Conservation (phyloP, 1,140 invertebrate species). For the Galendromus occidentalis region DNA sequence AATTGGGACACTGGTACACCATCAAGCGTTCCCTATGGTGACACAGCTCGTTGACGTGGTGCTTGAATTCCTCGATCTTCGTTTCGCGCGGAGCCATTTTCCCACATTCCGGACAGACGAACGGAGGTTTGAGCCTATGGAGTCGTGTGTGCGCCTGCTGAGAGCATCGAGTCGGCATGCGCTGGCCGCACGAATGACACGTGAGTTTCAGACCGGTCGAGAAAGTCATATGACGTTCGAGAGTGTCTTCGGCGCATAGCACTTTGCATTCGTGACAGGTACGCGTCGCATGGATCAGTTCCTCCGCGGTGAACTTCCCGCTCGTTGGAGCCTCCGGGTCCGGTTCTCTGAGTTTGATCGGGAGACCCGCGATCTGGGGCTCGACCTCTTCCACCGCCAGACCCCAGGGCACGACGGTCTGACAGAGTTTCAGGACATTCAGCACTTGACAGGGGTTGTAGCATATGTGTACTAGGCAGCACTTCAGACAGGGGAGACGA, state of each 20-base stretch:
- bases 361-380: neutral
- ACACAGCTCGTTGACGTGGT: neutral
- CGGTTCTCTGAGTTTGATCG: neutral
- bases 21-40: neutral
- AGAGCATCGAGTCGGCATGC: neutral
- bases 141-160: neutral
- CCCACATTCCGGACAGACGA: slow-evolving; percentile 5
- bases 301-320: slow-evolving; percentile 6
- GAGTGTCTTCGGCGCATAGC: neutral
- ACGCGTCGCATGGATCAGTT: neutral
- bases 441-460: slow-evolving; percentile 9
- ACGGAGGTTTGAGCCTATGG: neutral
- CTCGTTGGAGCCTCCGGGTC: neutral
- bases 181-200: neutral
- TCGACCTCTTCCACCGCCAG: neutral
- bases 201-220: slow-evolving; percentile 6
- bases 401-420: neutral
- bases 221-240: neutral
- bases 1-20: slow-evolving; percentile 1
- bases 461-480: neutral
- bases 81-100: slow-evolving; percentile 9
- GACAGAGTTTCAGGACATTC: neutral
- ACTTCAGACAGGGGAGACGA: neutral
- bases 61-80: neutral
- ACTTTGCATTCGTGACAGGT: slow-evolving; percentile 8